These are phyloP conservation scores for Synergus itoensis DNA, from an alignment of 2,888 invertebrate species.

Conservation along the genomic window DNA sequence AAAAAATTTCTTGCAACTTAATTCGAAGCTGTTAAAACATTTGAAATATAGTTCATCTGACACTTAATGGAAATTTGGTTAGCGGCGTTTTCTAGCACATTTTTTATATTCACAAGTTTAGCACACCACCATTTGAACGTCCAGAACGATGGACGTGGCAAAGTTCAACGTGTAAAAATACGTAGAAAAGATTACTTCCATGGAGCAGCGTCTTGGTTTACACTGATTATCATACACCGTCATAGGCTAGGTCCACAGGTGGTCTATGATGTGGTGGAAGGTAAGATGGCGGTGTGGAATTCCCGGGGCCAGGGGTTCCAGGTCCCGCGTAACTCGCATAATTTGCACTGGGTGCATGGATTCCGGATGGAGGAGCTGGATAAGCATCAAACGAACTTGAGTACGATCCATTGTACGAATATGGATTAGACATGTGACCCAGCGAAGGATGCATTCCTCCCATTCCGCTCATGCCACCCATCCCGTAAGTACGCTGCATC, in stretches of 20 bases:
- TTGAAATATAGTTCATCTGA: constrained; percentile 10
- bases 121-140: constrained; percentile 45
- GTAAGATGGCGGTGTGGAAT: constrained; percentile 72
- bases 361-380: constrained; percentile 79
- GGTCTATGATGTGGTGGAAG: constrained; percentile 74
- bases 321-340: constrained; percentile 79
- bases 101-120: constrained; percentile 35
- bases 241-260: constrained; percentile 75
- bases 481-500: constrained; percentile 74
- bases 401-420: constrained; percentile 74
- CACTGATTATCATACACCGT: constrained; percentile 76
- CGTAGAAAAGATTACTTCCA: constrained; percentile 70
- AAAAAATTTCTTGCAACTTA: constrained; percentile 3
- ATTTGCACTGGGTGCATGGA: constrained; percentile 85
- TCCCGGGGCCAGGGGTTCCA: constrained; percentile 61
- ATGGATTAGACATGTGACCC: constrained; percentile 67
- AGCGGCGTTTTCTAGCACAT: constrained; percentile 33
- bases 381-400: constrained; percentile 76
- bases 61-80: not conserved
- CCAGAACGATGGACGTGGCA: constrained; percentile 44
- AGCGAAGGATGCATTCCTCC: constrained; percentile 69
- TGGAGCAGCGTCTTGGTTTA: constrained; percentile 57
- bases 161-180: constrained; percentile 70
- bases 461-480: constrained; percentile 68
- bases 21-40: constrained; percentile 14